Evolutionary conservation across 2,113 vertebrate genomes (phyloP).

Genomic region (Nyctibius bracteatus): DNA sequence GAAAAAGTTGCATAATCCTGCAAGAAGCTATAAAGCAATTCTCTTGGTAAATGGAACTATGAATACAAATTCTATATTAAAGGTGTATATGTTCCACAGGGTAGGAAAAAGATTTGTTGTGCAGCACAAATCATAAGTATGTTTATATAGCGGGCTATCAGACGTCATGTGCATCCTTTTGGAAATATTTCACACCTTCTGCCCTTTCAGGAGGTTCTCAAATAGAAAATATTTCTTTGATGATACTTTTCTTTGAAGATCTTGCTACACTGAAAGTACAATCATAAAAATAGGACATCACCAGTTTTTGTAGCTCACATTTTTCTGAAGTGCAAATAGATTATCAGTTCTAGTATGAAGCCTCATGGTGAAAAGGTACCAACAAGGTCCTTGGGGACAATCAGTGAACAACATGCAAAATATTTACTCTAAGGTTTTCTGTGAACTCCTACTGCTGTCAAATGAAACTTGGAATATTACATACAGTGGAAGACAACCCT

Average conservation of each 20-base stretch:
- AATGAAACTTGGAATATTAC: background rate
- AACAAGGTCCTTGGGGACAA: background rate
- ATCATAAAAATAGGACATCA: background rate
- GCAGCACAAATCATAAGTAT: background rate
- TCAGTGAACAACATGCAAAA: background rate
- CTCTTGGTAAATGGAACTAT: background rate
- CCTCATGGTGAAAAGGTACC: background rate
- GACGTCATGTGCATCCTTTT: background rate
- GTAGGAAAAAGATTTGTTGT: background rate
- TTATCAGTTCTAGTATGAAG: background rate
- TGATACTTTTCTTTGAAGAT: background rate
- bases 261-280: background rate
- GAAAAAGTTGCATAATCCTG: background rate
- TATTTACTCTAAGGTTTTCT: background rate
- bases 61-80: background rate
- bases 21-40: background rate
- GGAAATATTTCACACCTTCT: background rate
- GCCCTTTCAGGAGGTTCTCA: background rate
- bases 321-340: background rate
- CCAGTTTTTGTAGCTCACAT: background rate
- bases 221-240: background rate
- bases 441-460: background rate
- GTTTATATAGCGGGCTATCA: background rate
- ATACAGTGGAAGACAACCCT: background rate
- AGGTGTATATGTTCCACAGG: background rate